These are phyloP conservation scores for Acanthosepion lycidas DNA, from an alignment of 2,888 invertebrate species.

Conservation along the genomic window DNA sequence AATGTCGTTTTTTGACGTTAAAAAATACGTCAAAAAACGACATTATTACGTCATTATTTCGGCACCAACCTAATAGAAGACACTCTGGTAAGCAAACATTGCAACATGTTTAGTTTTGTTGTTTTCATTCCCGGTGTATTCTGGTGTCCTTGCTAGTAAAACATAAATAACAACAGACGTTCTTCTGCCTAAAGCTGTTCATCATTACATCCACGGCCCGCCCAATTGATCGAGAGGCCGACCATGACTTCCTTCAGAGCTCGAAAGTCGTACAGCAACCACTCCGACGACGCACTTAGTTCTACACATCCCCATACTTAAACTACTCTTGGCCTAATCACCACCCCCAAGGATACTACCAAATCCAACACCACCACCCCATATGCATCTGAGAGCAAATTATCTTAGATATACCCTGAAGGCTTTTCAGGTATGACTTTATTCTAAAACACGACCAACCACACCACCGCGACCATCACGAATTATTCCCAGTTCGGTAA, in stretches of 20 bases:
- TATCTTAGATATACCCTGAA: conserved; percentile 8
- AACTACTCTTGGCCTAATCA: not conserved
- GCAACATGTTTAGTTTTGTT: too few relatives aligned
- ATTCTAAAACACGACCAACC: not conserved
- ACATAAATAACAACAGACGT: not conserved
- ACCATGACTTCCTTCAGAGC: not conserved
- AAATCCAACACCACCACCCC: not conserved
- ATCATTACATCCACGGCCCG: not conserved
- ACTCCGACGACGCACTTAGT: not conserved
- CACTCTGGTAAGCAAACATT: too few relatives aligned
- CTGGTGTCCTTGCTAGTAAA: too few relatives aligned
- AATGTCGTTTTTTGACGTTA: too few relatives aligned
- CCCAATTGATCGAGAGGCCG: not conserved
- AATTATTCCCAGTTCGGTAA: not conserved
- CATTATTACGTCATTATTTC: too few relatives aligned
- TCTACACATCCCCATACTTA: not conserved
- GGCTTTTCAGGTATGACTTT: not conserved
- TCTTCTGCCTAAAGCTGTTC: not conserved
- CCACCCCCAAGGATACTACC: not conserved
- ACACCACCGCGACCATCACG: not conserved
- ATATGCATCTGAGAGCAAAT: not conserved
- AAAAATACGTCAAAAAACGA: too few relatives aligned
- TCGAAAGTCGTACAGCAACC: not conserved
- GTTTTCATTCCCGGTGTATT: too few relatives aligned
- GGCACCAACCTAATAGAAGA: too few relatives aligned